These are phyloP conservation scores for Cisticola juncidis DNA, from an alignment of 2,113 vertebrate genomes.

Conservation along the genomic window DNA sequence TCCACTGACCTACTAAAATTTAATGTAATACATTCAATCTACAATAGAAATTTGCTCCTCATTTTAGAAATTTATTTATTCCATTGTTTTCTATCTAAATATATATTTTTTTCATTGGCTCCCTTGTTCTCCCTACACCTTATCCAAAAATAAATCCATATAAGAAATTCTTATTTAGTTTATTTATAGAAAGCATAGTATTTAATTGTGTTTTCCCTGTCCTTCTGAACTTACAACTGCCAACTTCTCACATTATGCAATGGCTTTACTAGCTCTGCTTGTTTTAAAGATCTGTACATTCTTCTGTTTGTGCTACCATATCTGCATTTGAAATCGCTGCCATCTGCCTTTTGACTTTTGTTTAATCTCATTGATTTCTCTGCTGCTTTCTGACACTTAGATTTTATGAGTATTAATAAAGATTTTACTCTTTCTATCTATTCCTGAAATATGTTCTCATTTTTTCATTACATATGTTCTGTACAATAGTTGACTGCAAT, in stretches of 20 bases:
- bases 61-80: not conserved
- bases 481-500: conserved; percentile 9
- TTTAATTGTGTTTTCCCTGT: not conserved
- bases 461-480: conserved; percentile 26
- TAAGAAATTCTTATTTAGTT: not conserved
- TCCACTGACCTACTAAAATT: not conserved
- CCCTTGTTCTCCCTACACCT: not conserved
- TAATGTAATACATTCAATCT: not conserved
- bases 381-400: not conserved
- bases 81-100: not conserved
- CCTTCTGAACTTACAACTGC: not conserved
- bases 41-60: not conserved
- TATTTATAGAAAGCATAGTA: not conserved
- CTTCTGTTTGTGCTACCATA: not conserved
- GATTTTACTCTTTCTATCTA: conserved; percentile 31
- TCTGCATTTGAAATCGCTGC: not conserved
- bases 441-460: conserved; percentile 28
- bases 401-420: conserved; percentile 62
- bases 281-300: not conserved
- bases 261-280: not conserved
- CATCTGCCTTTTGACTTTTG: conserved; percentile 40
- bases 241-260: not conserved
- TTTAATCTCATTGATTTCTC: conserved; percentile 47
- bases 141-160: not conserved
- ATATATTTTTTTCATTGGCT: not conserved